phyloP scores from a whole-genome alignment of 2,888 invertebrate genomes.

The Strigamia maritima region DNA sequence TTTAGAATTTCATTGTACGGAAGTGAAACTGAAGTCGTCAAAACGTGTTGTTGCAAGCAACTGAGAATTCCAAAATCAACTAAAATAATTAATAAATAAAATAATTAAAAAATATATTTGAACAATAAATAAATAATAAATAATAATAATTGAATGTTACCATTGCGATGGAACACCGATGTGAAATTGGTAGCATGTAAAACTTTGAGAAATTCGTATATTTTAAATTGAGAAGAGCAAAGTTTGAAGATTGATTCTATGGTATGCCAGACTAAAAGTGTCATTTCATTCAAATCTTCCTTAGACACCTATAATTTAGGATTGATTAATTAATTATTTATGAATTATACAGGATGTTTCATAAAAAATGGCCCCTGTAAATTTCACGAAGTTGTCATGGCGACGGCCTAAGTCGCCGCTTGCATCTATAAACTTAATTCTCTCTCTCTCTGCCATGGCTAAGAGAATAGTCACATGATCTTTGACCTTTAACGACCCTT shows the following conservation, averaged over 20 bases:
- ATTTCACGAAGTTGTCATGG: no score
- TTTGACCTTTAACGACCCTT: no score
- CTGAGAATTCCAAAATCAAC: neutral
- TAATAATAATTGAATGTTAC: neutral
- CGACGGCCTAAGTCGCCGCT: no score
- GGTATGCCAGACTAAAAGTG: neutral
- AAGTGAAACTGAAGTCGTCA: neutral
- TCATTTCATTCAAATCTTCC: neutral
- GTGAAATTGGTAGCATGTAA: neutral
- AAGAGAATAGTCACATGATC: no score
- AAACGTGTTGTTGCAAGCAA: neutral
- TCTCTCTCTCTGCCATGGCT: no score
- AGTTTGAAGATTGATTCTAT: neutral
- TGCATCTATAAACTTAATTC: no score
- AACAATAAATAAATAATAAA: neutral
- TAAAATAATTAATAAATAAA: neutral
- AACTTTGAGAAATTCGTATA: neutral
- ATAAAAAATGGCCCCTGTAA: neutral
- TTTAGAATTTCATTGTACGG: neutral
- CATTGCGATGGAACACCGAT: neutral
- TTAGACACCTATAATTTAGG: neutral
- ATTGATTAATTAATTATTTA: neutral
- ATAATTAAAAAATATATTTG: neutral
- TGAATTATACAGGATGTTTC: no score
- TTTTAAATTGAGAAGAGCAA: neutral